phyloP scores from a whole-genome alignment of 2,113 vertebrate species.

The Lethenteron reissneri region DNA sequence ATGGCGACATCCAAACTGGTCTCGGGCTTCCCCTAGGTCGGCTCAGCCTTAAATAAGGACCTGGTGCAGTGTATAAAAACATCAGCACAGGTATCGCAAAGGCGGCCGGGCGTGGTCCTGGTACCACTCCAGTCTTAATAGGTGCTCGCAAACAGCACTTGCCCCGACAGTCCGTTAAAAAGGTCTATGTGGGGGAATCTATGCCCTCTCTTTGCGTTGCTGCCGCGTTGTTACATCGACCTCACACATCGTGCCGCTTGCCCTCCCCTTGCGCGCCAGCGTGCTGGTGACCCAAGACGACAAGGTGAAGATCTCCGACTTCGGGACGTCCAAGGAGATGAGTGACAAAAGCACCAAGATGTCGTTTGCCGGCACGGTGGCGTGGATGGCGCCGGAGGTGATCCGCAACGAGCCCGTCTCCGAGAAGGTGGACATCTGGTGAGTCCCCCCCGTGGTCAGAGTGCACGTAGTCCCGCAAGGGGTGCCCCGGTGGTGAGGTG shows the following conservation, averaged over 20 bases:
- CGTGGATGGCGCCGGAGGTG: conserved; percentile 96
- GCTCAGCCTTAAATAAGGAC: no score
- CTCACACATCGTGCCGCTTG: neutral
- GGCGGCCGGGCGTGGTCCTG: no score
- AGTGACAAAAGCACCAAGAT: conserved; percentile 97
- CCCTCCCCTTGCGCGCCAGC: conserved; percentile 19
- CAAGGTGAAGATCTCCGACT: conserved; percentile 89
- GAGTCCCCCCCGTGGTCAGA: no score
- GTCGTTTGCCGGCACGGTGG: conserved; percentile 93
- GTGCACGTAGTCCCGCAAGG: no score
- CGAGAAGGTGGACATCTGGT: conserved; percentile 98
- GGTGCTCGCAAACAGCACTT: neutral
- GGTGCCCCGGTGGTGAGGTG: no score
- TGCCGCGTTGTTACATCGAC: neutral
- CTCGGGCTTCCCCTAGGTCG: no score
- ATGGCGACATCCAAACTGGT: no score
- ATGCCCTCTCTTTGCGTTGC: conserved; percentile 1
- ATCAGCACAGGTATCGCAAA: no score
- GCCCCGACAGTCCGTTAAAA: neutral
- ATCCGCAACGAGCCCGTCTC: conserved; percentile 93
- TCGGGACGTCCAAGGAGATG: conserved; percentile 92
- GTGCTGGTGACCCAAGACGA: conserved; percentile 89
- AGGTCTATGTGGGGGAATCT: neutral
- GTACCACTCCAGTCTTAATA: neutral
- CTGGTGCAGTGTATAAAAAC: no score